Base-by-base conservation (phyloP, 2,797 vertebrate species). In the Sebastes alutus region DNA sequence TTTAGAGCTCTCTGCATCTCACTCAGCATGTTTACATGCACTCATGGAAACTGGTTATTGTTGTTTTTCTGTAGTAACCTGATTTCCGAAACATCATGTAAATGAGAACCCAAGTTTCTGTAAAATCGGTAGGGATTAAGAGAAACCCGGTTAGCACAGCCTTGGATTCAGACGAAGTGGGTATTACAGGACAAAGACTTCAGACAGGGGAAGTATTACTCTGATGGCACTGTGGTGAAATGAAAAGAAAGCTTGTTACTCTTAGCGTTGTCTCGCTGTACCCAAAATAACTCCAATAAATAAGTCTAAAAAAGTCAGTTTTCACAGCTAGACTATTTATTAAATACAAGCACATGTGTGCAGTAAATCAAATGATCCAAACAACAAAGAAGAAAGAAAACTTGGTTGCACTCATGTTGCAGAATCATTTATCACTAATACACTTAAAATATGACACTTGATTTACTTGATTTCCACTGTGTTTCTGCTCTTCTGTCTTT, bases 1-100 rank as follows among this genome's bases (percentile, higher is more conserved):
- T 87, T 71, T 62, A 63, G 22, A 84, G 49, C 75, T 72, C 25
- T 83, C 30, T 74, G 65, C 52, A 58, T 66, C 60, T 81, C 66
- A 58, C 35, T 72, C 32, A 65, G 62, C 3, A 25, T 70, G 46
- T 81, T 75, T 66, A 61, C 22, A 61, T 63, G 25, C 25, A 25
- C 25, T 68, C 29, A 38, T 56, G 23, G 35, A 72, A 75, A 52
- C 16, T 35, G 63, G 11, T 72, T 52, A 52, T 56, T 76, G n/a
- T 74, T 58, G 16, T 83, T 66, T 75, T 58, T 61, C 30, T 62
- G 14, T 35, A 29, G 20, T 18, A 55, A 30, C 25, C 23, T 22
- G 4, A 64, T 62, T 83, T 65, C 18, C 3, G 52, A n/a, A 67
- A 30, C 23, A 33, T 22, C 23, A 54, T 72, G 35, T 61, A 55